Percentiles rank a stretch among this genome's conserved stretches.
Evolutionary conservation across 2,113 vertebrate species (phyloP).

Genomic region (Potamarius usumacintae): DNA sequence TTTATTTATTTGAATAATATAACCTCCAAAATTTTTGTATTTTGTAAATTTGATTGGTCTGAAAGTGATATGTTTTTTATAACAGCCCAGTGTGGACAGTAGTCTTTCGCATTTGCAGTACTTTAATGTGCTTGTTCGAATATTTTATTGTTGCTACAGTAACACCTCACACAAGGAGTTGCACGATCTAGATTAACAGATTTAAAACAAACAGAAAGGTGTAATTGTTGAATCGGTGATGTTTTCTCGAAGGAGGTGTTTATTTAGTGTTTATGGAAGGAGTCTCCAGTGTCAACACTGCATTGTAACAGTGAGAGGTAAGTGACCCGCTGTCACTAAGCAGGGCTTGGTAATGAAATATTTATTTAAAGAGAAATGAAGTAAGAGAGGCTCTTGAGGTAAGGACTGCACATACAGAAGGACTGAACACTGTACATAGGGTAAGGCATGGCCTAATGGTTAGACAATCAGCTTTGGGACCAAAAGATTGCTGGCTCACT

Average conservation of each 20-base stretch:
- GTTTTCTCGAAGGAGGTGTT: not conserved
- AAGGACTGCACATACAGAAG: not conserved
- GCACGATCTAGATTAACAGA: not conserved
- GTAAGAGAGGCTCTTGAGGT: not conserved
- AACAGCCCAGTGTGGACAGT: not conserved
- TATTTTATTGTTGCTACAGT: not conserved
- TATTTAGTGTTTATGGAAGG: not conserved
- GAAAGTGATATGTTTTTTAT: not conserved
- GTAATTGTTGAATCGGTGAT: not conserved
- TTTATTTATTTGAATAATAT: not conserved
- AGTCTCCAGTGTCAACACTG: not conserved
- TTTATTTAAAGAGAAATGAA: not conserved
- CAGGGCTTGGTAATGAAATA: not conserved
- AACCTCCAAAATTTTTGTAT: not conserved
- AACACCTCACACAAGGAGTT: not conserved
- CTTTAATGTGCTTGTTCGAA: not conserved
- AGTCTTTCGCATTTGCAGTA: not conserved
- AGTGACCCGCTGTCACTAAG: not conserved
- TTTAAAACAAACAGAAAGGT: not conserved
- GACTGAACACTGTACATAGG: no score
- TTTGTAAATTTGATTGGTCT: not conserved
- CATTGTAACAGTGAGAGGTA: not conserved
- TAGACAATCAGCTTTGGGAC: no score
- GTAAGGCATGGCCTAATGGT: no score
- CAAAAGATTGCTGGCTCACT: no score